A percentile compares a stretch with the other conserved stretches of the same genome.
Conservation (phyloP, 1,140 invertebrate species). For the Spodoptera litura region DNA sequence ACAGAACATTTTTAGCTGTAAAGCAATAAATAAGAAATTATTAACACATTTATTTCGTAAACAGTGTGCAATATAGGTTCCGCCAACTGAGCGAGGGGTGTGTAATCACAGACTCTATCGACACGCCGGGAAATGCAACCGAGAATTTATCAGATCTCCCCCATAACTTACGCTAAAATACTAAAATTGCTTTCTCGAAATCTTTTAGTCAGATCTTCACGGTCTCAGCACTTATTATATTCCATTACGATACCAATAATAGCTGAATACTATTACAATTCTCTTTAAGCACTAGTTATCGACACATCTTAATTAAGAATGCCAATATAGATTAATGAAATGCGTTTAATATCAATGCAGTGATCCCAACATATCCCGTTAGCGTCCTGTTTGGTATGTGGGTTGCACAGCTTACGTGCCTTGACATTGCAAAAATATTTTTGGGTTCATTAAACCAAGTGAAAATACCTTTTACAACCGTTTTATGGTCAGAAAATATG, state of each 20-base stretch:
- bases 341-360: slow-evolving; percentile 37
- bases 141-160: slow-evolving; percentile 80
- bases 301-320: slow-evolving; percentile 58
- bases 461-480: background rate
- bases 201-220: slow-evolving; percentile 83
- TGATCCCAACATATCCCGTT: slow-evolving; percentile 31
- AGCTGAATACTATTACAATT: slow-evolving; percentile 81
- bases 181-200: slow-evolving; percentile 84
- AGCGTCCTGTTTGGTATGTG: slow-evolving; percentile 19
- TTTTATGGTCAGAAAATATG: background rate
- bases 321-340: slow-evolving; percentile 46
- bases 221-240: slow-evolving; percentile 82
- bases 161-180: slow-evolving; percentile 84
- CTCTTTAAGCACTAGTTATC: slow-evolving; percentile 54
- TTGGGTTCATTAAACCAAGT: slow-evolving; percentile 9
- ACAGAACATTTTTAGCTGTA: slow-evolving; percentile 2
- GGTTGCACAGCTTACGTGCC: background rate
- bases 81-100: slow-evolving; percentile 59
- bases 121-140: slow-evolving; percentile 73
- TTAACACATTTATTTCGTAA: slow-evolving; percentile 41
- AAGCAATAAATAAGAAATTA: slow-evolving; percentile 24
- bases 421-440: slow-evolving; percentile 5
- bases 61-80: slow-evolving; percentile 35
- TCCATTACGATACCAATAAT: slow-evolving; percentile 82
- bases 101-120: slow-evolving; percentile 71